These are phyloP conservation scores for Torymus aiolomorphi DNA, from an alignment of 2,888 invertebrate species.

Conservation along the genomic window DNA sequence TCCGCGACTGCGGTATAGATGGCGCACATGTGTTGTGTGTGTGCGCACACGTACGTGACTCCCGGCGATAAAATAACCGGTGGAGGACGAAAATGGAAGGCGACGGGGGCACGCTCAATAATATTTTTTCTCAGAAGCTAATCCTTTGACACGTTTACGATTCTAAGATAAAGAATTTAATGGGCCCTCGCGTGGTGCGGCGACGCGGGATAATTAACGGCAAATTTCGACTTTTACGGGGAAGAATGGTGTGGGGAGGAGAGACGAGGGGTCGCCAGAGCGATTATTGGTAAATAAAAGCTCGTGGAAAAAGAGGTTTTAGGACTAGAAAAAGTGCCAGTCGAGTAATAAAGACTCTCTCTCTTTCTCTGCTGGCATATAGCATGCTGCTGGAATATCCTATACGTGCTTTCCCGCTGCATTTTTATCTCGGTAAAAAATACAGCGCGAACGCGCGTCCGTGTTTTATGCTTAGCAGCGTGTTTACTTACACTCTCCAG, in stretches of 20 bases:
- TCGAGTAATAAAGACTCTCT: too few species aligned
- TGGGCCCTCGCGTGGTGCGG: not conserved
- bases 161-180: conserved; percentile 40
- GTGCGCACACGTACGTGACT: not conserved
- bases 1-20: conserved; percentile 6
- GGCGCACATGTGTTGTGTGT: not conserved
- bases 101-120: conserved; percentile 12
- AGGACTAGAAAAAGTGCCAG: not conserved
- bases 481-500: too few species aligned
- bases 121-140: conserved; percentile 49
- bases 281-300: conserved; percentile 37
- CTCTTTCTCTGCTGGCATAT: too few species aligned
- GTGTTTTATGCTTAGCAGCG: too few species aligned
- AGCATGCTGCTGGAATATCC: too few species aligned
- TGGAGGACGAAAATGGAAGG: conserved; percentile 32
- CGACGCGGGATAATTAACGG: conserved; percentile 21
- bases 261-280: conserved; percentile 3
- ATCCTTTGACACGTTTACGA: conserved; percentile 49
- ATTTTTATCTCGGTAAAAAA: too few species aligned
- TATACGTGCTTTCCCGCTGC: too few species aligned
- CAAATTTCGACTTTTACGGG: conserved; percentile 39
- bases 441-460: too few species aligned
- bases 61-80: conserved; percentile 28
- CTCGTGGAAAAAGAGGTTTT: conserved; percentile 11
- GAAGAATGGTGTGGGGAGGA: not conserved